Conservation (phyloP, 2,797 vertebrate species). For the Gadopsis marmoratus region DNA sequence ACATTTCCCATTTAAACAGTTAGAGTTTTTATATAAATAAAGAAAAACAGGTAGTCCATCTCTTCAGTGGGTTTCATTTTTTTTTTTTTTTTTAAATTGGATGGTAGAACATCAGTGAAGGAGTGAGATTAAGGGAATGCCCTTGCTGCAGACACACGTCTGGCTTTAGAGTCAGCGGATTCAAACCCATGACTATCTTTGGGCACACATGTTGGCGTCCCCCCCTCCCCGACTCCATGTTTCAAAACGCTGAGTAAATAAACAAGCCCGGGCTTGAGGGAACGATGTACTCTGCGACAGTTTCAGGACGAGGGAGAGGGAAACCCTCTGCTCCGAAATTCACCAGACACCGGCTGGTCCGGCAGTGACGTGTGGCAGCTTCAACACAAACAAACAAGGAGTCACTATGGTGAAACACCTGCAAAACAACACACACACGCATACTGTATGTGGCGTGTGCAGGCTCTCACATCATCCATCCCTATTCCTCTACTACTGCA, state of each 20-base stretch:
- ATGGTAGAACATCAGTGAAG: not conserved
- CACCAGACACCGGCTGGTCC: slow-evolving; percentile 54
- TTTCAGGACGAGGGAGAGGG: slow-evolving; percentile 49
- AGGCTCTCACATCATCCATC: not conserved
- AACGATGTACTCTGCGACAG: slow-evolving; percentile 6
- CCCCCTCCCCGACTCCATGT: not conserved
- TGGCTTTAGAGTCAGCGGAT: slow-evolving; percentile 15
- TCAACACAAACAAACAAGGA: slow-evolving; percentile 31
- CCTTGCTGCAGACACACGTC: not conserved
- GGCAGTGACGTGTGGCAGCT: slow-evolving; percentile 36
- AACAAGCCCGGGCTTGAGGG: not conserved
- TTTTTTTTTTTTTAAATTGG: too few relatives aligned
- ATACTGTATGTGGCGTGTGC: not conserved
- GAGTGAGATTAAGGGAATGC: not conserved
- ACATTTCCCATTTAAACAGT: not conserved
- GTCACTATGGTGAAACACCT: slow-evolving; percentile 44
- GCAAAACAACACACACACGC: slow-evolving; percentile 31
- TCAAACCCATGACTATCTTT: not conserved
- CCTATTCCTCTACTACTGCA: not conserved
- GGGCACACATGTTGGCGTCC: not conserved
- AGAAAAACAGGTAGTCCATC: not conserved
- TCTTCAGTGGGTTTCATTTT: not conserved
- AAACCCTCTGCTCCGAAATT: slow-evolving; percentile 64
- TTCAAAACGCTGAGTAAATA: slow-evolving; percentile 15
- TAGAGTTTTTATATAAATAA: not conserved